Evolutionary conservation across 2,888 invertebrate genomes (phyloP).

Genomic region (Omphaloscelis lunosa): DNA sequence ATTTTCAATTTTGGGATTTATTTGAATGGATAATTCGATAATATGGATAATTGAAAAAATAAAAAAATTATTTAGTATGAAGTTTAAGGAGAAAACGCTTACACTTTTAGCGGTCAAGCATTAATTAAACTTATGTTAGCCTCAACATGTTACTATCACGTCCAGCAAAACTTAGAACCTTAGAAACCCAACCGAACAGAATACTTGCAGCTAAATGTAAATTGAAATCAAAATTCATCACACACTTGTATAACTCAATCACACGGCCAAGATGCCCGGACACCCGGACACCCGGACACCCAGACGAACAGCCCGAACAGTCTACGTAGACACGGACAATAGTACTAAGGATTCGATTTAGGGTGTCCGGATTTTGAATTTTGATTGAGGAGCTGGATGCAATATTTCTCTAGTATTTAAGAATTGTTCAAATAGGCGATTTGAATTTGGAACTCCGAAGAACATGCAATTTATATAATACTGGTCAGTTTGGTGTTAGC

Average conservation of each 20-base stretch:
- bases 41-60: not conserved
- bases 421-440: not conserved
- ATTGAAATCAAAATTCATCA: constrained; percentile 75
- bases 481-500: too few relatives aligned
- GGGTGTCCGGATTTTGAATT: constrained; percentile 54
- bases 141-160: not conserved
- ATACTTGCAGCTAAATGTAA: constrained; percentile 66
- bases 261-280: constrained; percentile 62
- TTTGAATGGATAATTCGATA: not conserved
- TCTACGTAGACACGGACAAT: constrained; percentile 58
- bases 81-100: not conserved
- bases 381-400: constrained; percentile 24
- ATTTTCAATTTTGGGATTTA: not conserved
- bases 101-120: not conserved
- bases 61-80: not conserved
- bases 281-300: constrained; percentile 39
- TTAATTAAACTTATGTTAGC: not conserved
- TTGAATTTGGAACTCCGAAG: not conserved
- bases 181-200: constrained; percentile 49
- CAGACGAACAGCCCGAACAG: constrained; percentile 38
- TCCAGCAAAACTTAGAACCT: constrained; percentile 9
- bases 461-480: not conserved
- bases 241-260: constrained; percentile 75
- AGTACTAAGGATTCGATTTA: constrained; percentile 59
- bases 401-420: constrained; percentile 10